Evolutionary conservation across 2,797 vertebrate species (phyloP).

Genomic region (Geotrypetes seraphini): DNA sequence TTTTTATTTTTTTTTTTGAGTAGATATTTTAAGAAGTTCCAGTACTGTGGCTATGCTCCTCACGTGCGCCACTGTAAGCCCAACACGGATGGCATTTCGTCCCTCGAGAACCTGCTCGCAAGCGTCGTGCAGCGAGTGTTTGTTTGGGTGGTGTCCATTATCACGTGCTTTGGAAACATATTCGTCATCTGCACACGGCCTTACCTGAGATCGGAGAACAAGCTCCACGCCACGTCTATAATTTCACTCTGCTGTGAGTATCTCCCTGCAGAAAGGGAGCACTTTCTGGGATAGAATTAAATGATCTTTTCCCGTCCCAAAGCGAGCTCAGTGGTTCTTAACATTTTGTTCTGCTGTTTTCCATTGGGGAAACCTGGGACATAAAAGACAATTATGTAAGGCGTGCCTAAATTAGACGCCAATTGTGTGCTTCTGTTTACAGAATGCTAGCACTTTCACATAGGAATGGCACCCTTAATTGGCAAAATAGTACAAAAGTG

Average conservation of each 20-base stretch:
- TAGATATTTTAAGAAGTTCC: constrained; percentile 97
- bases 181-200: constrained; percentile 94
- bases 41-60: constrained; percentile 91
- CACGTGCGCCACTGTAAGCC: constrained; percentile 95
- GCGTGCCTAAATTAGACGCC: no score
- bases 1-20: constrained; percentile 5
- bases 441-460: no score
- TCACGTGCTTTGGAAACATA: constrained; percentile 91
- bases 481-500: no score
- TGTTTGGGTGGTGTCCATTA: constrained; percentile 88
- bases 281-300: not conserved
- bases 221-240: constrained; percentile 87
- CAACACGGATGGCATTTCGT: constrained; percentile 95
- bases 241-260: constrained; percentile 96
- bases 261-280: not conserved
- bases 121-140: constrained; percentile 90
- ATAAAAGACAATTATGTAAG: no score
- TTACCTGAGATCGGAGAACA: constrained; percentile 90
- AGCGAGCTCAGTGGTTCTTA: not conserved
- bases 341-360: no score
- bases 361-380: no score
- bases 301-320: no score
- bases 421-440: no score
- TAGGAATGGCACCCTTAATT: no score
- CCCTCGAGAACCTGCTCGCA: constrained; percentile 87